Evolutionary conservation across 2,113 vertebrate species (phyloP).

Genomic region (Eulacestoma nigropectus): DNA sequence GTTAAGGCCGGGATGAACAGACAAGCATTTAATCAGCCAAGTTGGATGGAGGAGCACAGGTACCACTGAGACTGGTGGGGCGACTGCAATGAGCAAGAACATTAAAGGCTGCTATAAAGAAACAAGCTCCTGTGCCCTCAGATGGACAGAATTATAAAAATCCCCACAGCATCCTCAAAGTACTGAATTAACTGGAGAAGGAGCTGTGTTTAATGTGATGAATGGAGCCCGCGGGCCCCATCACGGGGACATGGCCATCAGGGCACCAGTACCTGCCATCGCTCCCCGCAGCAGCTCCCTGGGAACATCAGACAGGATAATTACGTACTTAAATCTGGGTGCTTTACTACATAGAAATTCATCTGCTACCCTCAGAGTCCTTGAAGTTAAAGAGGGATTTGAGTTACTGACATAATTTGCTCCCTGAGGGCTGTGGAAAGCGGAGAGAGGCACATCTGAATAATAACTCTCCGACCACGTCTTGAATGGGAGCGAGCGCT

Average conservation of each 20-base stretch:
- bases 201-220: not conserved
- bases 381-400: constrained; percentile 31
- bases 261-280: not conserved
- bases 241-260: not conserved
- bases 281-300: not conserved
- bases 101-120: constrained; percentile 3
- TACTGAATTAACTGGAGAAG: not conserved
- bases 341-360: not conserved
- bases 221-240: not conserved
- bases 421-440: not conserved
- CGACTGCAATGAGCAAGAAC: not conserved
- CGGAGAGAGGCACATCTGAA: not conserved
- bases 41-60: not conserved
- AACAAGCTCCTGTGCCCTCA: not conserved
- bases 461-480: not conserved
- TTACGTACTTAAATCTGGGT: constrained; percentile 8
- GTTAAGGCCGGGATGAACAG: not conserved
- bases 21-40: not conserved
- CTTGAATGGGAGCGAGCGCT: fast-evolving
- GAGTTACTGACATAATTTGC: constrained; percentile 16
- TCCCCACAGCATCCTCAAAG: not conserved
- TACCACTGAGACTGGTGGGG: not conserved
- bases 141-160: constrained; percentile 8
- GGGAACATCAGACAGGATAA: not conserved
- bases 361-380: not conserved